These are phyloP conservation scores for Tenualosa thibaudeaui DNA, from an alignment of 2,797 vertebrate species.

Conservation along the genomic window DNA sequence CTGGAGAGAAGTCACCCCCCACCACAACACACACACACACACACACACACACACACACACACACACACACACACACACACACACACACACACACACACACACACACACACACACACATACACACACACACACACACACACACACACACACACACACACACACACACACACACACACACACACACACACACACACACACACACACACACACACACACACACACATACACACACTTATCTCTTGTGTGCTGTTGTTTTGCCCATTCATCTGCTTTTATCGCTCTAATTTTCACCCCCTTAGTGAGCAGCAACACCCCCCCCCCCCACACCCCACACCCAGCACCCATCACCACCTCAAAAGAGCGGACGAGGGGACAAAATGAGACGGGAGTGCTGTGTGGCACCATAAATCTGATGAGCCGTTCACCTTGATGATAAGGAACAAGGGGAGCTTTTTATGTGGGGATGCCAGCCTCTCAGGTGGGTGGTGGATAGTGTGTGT, in stretches of 20 bases:
- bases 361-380: neutral
- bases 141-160: no score
- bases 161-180: no score
- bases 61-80: no score
- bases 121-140: no score
- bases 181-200: no score
- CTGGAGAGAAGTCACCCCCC: neutral
- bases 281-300: neutral
- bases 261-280: neutral
- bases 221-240: no score
- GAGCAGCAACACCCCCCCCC: neutral
- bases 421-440: constrained; percentile 19
- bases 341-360: neutral
- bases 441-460: neutral
- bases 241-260: neutral
- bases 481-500: neutral
- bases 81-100: no score
- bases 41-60: no score
- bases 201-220: no score
- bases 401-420: neutral
- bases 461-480: neutral
- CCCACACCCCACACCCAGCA: no score
- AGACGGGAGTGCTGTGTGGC: neutral
- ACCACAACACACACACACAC: no score
- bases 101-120: no score